Evolutionary conservation across 2,113 vertebrate species (phyloP).

Genomic region (Lanius ludovicianus): DNA sequence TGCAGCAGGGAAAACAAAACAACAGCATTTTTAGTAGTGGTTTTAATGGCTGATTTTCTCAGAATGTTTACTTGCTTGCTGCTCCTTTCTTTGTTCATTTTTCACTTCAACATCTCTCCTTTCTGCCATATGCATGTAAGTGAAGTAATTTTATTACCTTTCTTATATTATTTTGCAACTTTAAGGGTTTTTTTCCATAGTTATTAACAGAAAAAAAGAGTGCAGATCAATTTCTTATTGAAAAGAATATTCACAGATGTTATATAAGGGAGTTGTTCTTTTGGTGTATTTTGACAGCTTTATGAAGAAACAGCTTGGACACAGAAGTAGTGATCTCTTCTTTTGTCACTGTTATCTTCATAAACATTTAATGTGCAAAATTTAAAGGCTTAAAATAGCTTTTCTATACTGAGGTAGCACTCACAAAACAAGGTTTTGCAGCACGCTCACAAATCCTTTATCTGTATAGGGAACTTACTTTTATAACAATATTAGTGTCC

Average conservation of each 20-base stretch:
- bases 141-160: neutral
- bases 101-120: neutral
- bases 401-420: neutral
- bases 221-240: neutral
- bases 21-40: neutral
- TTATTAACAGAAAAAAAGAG: neutral
- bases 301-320: neutral
- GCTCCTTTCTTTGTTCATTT: neutral
- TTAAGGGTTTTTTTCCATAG: neutral
- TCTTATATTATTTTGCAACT: neutral
- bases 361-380: neutral
- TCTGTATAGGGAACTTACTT: neutral
- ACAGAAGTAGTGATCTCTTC: neutral
- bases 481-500: neutral
- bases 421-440: neutral
- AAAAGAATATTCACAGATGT: neutral
- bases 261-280: neutral
- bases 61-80: neutral
- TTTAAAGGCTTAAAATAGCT: neutral
- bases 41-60: neutral
- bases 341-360: neutral
- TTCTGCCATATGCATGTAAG: neutral
- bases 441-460: neutral
- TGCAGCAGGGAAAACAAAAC: neutral
- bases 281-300: neutral